phyloP scores from a whole-genome alignment of 2,888 invertebrate genomes.

The Mechanitis mazaeus region DNA sequence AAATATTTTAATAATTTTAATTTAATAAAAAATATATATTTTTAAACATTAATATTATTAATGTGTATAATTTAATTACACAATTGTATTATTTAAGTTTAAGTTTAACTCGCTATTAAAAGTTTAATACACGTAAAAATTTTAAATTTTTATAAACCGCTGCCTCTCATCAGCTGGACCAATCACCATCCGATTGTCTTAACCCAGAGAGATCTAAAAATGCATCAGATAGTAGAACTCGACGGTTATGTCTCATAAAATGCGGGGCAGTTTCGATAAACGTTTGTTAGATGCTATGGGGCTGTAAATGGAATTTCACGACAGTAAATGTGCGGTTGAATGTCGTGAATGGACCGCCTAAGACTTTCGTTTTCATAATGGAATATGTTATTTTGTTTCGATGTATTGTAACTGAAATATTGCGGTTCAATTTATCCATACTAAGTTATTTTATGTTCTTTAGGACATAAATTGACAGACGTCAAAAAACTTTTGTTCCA shows the following conservation, averaged over 20 bases:
- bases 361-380: constrained; percentile 28
- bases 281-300: constrained; percentile 40
- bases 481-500: no score
- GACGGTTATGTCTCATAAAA: constrained; percentile 73
- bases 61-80: no score
- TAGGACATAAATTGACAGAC: no score
- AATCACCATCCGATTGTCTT: constrained; percentile 56
- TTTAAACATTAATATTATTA: no score
- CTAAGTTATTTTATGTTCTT: no score
- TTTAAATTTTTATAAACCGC: constrained; percentile 11
- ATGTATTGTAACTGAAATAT: not conserved
- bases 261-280: constrained; percentile 55
- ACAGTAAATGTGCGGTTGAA: constrained; percentile 34
- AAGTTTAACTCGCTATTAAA: not conserved
- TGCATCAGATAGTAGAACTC: constrained; percentile 57
- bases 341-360: constrained; percentile 28
- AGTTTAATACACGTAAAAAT: no score
- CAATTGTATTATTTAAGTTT: no score
- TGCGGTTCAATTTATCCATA: no score
- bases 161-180: constrained; percentile 33
- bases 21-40: no score
- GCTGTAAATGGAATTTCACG: constrained; percentile 36
- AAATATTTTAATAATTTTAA: no score
- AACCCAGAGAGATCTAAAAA: constrained; percentile 70
- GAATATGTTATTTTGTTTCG: constrained; percentile 24